Evolutionary conservation across 2,888 invertebrate species (phyloP), one percentile per base, ranked within the genome.

Genomic region (Allolobophora icterica): DNA sequence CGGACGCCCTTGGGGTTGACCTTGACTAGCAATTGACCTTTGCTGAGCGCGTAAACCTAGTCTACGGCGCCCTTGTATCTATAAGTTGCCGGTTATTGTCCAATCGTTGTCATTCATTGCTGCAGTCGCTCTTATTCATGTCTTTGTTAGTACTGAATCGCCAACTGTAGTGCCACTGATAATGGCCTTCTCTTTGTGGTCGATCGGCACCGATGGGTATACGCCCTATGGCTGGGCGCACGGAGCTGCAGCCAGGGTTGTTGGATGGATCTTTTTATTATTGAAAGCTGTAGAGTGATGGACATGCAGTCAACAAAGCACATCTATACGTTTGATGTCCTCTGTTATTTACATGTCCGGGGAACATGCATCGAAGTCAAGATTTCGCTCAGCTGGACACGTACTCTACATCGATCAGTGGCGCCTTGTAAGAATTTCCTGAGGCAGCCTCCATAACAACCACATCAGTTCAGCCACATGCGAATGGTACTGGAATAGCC

Each of bases 21-120:
- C 71, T n/a, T 71, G 71, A 71, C n/a, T n/a, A n/a, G 71, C 30
- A 71, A 71, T 71, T 71, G 71, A 71, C 71, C 71, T 71, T 71
- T 8, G 71, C n/a, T 71, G 71, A 71, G n/a, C 71, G 1, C 71
- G 8, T 71, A n/a, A 71, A n/a, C 71, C 30, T 71, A 1, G 71
- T 71, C 30, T 71, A 71, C 71, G 71, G 17, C 71, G 71, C 30
- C 24, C 11, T 52, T 71, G 11, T n/a, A 71, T 71, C 71, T n/a
- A n/a, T 71, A 30, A 71, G 30, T 71, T 71, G 11, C 30, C 1
- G 71, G 71, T 71, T n/a, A n/a, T 30, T 52, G 52, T 52, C 52
- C 24, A 0, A 24, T 52, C 52, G 52, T 30, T n/a, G 71, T 5
- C 71, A 71, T 71, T 71, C 71, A n/a, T 8, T 71, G 6, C 8